Evolutionary conservation across 2,888 invertebrate genomes (phyloP).

Genomic region (Drosophila pegasa): DNA sequence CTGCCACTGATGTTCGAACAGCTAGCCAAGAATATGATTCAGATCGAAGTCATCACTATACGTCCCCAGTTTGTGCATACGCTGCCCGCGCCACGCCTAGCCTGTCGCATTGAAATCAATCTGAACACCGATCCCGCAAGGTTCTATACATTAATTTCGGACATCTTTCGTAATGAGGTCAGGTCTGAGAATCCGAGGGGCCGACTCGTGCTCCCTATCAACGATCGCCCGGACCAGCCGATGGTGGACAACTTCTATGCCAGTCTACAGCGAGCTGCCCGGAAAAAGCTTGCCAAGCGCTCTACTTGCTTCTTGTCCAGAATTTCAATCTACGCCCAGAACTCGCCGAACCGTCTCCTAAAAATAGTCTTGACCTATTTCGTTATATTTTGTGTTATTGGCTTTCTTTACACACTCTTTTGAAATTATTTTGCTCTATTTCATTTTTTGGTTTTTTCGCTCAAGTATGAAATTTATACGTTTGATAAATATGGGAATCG

Average conservation of each 20-base stretch:
- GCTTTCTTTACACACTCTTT: conserved; percentile 1
- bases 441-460: not conserved
- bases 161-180: not conserved
- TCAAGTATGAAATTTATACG: not conserved
- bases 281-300: accelerated
- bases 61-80: not conserved
- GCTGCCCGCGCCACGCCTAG: not conserved
- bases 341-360: not conserved
- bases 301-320: not conserved
- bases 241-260: not conserved
- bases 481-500: not conserved
- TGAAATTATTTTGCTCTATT: not conserved
- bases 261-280: too few species aligned
- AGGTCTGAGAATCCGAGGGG: not conserved
- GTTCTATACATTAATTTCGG: not conserved
- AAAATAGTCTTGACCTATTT: conserved; percentile 20
- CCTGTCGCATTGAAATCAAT: not conserved
- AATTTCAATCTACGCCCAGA: accelerated
- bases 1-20: not conserved
- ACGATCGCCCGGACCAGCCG: not conserved
- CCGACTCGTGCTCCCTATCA: not conserved
- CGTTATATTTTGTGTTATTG: conserved; percentile 25
- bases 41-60: not conserved
- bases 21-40: not conserved
- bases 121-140: not conserved